These are phyloP conservation scores for Trichogramma dendrolimi DNA, from an alignment of 2,888 invertebrate genomes.

Conservation along the genomic window DNA sequence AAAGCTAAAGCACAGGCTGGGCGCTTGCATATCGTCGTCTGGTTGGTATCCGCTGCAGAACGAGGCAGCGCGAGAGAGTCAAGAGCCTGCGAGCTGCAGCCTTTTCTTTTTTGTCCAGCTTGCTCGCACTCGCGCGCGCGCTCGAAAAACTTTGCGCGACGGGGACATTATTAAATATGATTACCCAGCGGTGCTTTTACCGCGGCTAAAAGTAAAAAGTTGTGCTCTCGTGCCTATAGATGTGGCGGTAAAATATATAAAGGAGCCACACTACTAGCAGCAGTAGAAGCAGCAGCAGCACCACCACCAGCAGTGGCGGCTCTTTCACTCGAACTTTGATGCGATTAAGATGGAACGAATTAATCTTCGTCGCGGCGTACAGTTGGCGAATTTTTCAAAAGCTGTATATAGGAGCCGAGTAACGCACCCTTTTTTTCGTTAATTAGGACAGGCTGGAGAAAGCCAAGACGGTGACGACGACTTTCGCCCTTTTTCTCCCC, in stretches of 20 bases:
- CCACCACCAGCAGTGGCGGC: not conserved
- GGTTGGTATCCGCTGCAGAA: no score
- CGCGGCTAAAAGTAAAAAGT: constrained; percentile 37
- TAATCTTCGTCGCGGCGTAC: constrained; percentile 51
- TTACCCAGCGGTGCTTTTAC: constrained; percentile 34
- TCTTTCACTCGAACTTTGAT: constrained; percentile 50
- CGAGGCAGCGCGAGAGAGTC: no score
- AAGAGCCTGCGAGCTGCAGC: no score
- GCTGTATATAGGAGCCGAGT: constrained; percentile 15
- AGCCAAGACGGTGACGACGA: constrained; percentile 25
- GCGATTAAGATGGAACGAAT: constrained; percentile 53
- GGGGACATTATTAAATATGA: constrained; percentile 51
- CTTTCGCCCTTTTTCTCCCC: not conserved
- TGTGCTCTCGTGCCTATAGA: constrained; percentile 24
- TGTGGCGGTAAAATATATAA: constrained; percentile 9
- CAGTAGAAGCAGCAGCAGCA: constrained; percentile 7
- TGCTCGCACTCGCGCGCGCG: constrained; percentile 25
- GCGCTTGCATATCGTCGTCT: no score
- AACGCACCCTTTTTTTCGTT: constrained; percentile 37
- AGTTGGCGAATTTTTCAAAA: constrained; percentile 37
- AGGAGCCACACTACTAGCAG: constrained; percentile 7
- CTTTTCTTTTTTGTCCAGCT: not conserved
- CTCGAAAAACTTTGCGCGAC: constrained; percentile 42
- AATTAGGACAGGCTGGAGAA: constrained; percentile 47
- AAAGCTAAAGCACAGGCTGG: no score